Conservation (phyloP, 1,140 invertebrate species). For the Drosophila lacertosa region DNA sequence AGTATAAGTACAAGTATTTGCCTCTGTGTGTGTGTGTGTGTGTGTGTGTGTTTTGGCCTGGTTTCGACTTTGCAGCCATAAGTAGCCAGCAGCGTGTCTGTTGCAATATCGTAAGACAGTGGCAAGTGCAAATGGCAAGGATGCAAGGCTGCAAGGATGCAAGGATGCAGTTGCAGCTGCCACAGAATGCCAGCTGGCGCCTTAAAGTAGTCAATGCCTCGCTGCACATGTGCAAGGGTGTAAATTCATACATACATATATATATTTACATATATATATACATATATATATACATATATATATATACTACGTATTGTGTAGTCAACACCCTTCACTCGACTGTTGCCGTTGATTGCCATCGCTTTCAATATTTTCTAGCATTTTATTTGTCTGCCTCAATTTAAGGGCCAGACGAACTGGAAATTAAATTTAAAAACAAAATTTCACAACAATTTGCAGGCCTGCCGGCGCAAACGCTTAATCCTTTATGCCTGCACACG, state of each 20-base stretch:
- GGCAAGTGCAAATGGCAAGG: conserved; percentile 22
- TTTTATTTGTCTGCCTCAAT: conserved; percentile 66
- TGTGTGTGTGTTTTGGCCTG: conserved; percentile 40
- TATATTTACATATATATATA: not conserved
- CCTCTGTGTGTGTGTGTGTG: conserved; percentile 8
- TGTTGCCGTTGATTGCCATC: conserved; percentile 46
- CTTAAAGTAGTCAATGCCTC: conserved; percentile 42
- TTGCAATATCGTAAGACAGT: conserved; percentile 46
- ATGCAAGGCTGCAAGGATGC: conserved; percentile 7
- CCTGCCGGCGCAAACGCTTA: conserved; percentile 61
- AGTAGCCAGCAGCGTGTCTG: conserved; percentile 67
- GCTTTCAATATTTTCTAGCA: conserved; percentile 58
- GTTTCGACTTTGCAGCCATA: conserved; percentile 60
- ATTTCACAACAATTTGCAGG: conserved; percentile 68
- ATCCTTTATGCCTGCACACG: conserved; percentile 71
- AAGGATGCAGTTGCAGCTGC: conserved; percentile 22
- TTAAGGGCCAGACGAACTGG: conserved; percentile 31
- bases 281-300: not conserved
- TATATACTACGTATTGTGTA: too few species aligned
- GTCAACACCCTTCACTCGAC: too few species aligned
- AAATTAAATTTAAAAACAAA: conserved; percentile 71
- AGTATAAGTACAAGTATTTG: conserved; percentile 7
- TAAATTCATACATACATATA: not conserved
- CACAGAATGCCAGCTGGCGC: conserved; percentile 29
- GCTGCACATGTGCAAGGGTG: conserved; percentile 37